Conservation (phyloP, 2,113 vertebrate species). For the Tachysurus vachellii region DNA sequence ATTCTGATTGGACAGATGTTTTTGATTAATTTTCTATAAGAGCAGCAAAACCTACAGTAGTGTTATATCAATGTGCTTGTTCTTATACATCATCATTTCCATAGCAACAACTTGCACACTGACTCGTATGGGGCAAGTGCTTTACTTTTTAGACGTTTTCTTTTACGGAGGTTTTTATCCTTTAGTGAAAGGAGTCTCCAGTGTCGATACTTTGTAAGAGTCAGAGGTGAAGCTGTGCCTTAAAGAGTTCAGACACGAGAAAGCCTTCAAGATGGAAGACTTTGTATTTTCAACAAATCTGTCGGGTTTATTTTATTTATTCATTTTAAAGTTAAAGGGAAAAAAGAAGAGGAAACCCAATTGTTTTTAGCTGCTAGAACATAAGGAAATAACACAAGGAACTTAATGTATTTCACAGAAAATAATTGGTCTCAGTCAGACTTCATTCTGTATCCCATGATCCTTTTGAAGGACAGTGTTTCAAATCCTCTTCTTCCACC, state of each 20-base stretch:
- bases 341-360: background rate
- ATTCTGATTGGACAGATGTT: background rate
- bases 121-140: background rate
- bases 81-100: background rate
- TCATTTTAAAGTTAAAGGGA: background rate
- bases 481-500: slow-evolving; percentile 9
- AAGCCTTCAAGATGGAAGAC: background rate
- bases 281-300: background rate
- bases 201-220: background rate
- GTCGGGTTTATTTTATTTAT: background rate
- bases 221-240: background rate
- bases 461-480: slow-evolving; percentile 13
- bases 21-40: background rate
- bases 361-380: background rate
- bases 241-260: background rate
- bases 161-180: background rate
- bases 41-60: background rate
- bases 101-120: background rate
- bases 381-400: background rate
- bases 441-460: slow-evolving; percentile 25
- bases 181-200: background rate
- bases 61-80: background rate
- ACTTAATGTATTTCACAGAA: background rate
- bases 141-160: background rate
- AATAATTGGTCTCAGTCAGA: background rate